Conservation (phyloP, 1,140 invertebrate genomes). For the Lepidostoma basale region DNA sequence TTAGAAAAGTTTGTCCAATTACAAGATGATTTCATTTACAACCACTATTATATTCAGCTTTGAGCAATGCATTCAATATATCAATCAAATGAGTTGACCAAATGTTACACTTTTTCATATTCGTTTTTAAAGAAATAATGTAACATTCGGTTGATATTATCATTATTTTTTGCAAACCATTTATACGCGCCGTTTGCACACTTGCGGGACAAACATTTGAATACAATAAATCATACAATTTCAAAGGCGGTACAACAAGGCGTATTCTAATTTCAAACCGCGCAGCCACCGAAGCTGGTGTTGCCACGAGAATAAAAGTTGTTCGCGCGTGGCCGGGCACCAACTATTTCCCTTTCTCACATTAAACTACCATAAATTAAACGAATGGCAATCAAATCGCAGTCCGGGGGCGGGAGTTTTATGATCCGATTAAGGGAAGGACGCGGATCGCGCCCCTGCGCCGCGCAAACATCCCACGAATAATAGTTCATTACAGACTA, state of each 20-base stretch:
- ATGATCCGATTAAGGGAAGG: conserved; percentile 33
- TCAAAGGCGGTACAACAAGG: neutral
- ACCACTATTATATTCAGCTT: no score
- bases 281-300: neutral
- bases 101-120: no score
- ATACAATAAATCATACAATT: no score
- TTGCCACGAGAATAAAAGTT: neutral
- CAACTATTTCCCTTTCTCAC: conserved; percentile 31
- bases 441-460: neutral
- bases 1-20: no score
- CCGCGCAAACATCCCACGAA: conserved; percentile 24
- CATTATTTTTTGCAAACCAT: neutral
- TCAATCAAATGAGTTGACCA: no score
- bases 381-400: conserved; percentile 22
- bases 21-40: no score
- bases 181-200: neutral
- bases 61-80: no score
- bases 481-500: conserved; percentile 37
- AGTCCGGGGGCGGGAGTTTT: conserved; percentile 10
- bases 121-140: no score
- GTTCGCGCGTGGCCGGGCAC: neutral
- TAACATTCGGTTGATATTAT: no score
- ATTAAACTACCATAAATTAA: conserved; percentile 40
- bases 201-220: neutral
- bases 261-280: conserved; percentile 1